Evolutionary conservation across 2,888 invertebrate species (phyloP), one percentile per base, ranked within the genome.

Genomic region (Polylopha cassiicola): DNA sequence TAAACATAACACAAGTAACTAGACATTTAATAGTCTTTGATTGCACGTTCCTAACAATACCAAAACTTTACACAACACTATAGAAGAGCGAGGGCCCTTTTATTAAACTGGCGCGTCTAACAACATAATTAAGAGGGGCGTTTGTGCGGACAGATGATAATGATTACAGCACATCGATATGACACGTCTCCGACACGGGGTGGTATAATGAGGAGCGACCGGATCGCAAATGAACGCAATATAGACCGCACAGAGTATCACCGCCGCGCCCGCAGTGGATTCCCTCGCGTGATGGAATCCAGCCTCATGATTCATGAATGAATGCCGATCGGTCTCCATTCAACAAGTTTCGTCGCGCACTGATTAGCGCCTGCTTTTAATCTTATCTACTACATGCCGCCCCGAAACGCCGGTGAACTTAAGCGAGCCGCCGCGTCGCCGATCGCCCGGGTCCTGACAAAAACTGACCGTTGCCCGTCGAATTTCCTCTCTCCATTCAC

Each of bases 271-370:
- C 37, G 43, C 52, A 47, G 39, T 44, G 46, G 43, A 49, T 15
- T 7, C 43, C 47, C 47, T 73, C 58, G 74, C 79, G 82, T 78
- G 84, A 78, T 71, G 82, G 79, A 74, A 82, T 81, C 76, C 65
- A 56, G 54, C 58, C 62, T 65, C 71, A 73, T 29, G 41, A 41
- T 36, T 36, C 45, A 61, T 84, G 84, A 84, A 84, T 79, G 80
- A 73, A 73, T 68, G 59, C 46, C 61, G 63, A 61, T 71, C 61
- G 59, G 53, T 53, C 65, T 65, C 75, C 78, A 80, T 84, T 80
- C 75, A 84, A 75, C 76, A 76, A 73, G 79, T 76, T 78, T 75
- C 72, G 84, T 81, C 81, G 71, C 78, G 82, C 81, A 73, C 80
- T 82, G 85, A 79, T 84, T 75, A 73, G 70, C 67, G 71, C 65